phyloP scores from a whole-genome alignment of 2,888 invertebrate genomes.

The Himalopsyche kuldschensis region DNA sequence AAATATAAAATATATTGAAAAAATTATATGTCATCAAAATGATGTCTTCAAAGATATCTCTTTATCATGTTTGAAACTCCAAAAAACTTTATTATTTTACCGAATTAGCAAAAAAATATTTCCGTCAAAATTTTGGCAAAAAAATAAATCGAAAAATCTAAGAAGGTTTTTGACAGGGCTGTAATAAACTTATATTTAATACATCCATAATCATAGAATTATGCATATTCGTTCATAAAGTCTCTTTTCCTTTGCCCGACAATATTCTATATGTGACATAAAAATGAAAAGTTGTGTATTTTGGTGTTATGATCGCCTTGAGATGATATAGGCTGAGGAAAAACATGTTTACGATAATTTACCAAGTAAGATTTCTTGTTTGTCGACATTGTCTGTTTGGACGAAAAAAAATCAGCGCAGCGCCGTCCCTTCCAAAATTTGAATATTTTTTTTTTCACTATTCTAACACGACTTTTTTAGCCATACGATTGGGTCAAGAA shows the following conservation, averaged over 20 bases:
- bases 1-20: no score
- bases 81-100: no score
- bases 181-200: neutral
- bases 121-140: no score
- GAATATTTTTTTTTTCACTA: neutral
- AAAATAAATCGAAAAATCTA: no score
- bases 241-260: neutral
- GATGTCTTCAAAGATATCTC: no score
- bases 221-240: neutral
- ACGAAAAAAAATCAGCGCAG: slow-evolving; percentile 8
- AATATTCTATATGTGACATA: neutral
- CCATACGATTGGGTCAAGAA: no score
- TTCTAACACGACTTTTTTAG: neutral
- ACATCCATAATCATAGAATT: neutral
- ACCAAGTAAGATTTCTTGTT: slow-evolving; percentile 20
- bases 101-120: no score
- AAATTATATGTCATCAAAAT: no score
- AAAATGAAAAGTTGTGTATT: neutral
- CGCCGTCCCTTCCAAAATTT: neutral
- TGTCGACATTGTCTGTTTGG: slow-evolving; percentile 14
- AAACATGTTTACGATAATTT: slow-evolving; percentile 29
- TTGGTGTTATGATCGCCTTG: neutral
- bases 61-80: no score
- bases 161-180: no score
- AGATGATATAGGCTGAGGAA: neutral